Base-by-base conservation (phyloP, 2,113 vertebrate genomes). In the Cephalopholis sonnerati region DNA sequence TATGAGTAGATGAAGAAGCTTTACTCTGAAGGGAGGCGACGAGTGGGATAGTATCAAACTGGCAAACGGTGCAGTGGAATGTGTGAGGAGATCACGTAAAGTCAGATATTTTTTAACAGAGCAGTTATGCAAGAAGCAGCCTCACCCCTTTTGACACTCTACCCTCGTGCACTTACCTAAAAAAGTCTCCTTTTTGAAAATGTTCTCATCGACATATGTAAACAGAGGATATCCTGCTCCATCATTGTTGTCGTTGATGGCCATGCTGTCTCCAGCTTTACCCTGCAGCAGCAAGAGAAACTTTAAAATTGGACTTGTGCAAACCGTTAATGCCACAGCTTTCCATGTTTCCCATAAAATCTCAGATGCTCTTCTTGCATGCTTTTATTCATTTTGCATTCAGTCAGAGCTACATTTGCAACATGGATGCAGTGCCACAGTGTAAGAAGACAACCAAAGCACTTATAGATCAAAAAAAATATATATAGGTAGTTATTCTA, bases 161-260 rank as follows among this genome's bases (percentile, higher is more conserved):
- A 10, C 7, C 4, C 9, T 17, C 5, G 36, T 25, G 15, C 25
- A 54, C 91, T 85, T 80, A 96, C 96, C 95, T 80, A 92, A 87
- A 87, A 96, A 96, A 1, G 95, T 96, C 82, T 96, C 95, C 84
- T 96, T 96, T 90, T 96, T 95, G 90, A 96, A 96, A 71, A 95
- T 93, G 73, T 87, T 95, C 84, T 96, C 95, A 59, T 96, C 91
- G 0, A 96, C 96, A 82, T 90, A 96, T 11, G 90, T 93, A 80
- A 96, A 96, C n/a, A 96, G 93, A 74, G 95, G 95, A 65, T 74
- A 89, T 58, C 89, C 92, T 10, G 89, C 91, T 39, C 74, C 84
- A 1, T 96, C 93, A 0, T 68, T 93, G 79, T 85, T 71, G 64
- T 95, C 94, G 0, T 66, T 74, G 32, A 73, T 13, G 57, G 71